Base-by-base conservation (phyloP, 2,797 vertebrate species). In the Enteromius radiatus region DNA sequence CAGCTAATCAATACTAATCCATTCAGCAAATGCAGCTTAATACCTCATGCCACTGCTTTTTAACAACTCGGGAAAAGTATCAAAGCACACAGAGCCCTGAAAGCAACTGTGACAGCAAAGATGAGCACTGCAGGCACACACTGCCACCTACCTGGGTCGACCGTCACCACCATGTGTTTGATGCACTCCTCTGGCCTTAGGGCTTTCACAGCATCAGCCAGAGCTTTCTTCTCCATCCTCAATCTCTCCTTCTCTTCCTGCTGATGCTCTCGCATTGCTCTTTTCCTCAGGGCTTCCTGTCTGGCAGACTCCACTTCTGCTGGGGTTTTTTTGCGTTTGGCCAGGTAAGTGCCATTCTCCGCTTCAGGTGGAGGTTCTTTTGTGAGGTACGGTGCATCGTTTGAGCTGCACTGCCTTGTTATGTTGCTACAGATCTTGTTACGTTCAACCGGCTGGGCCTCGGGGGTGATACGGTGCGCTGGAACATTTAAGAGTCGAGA, bases 181-280 rank as follows among this genome's bases (percentile, higher is more conserved):
- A 97, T 90, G 86, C 96, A 96, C 64, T 97, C 95, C 79, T 96
- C 96, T 0, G 96, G 97, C 81, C 92, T 94, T 88, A 92, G 93
- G 79, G 94, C 94, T 88, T 94, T 97, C 78, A 91, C 88, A 23
- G 89, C 89, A 45, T 91, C 91, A 2, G 88, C 92, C 77, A 91
- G 45, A 0, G 88, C 91, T 69, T 88, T 94, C 87, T 84, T 95
- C 87, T 90, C 92, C 8, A 89, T 92, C 76, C 88, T 95, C 65
- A 95, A 91, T 65, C 88, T 91, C 70, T 93, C 93, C 56, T 86
- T 92, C 75, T 84, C 89, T 80, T 71, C 87, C 84, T 86, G 91
- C 85, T 86, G 89, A 5, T 84, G 89, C 88, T 90, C 90, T 79
- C 81, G 89, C 80, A 84, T 88, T 47, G 81, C 87, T 85, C 76